phyloP scores from a whole-genome alignment of 2,888 invertebrate genomes.

The Selenia dentaria region DNA sequence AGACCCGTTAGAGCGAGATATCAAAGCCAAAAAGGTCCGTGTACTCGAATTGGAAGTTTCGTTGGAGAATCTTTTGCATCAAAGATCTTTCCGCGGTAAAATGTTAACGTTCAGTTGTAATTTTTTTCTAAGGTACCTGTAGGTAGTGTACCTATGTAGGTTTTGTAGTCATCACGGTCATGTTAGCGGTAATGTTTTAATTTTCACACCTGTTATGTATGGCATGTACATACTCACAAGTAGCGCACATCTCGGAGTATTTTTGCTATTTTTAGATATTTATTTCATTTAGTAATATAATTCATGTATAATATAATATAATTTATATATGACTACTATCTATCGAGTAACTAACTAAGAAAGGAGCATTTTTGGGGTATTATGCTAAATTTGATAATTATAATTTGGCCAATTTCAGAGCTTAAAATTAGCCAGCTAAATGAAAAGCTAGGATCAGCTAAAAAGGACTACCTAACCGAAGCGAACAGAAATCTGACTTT shows the following conservation, averaged over 20 bases:
- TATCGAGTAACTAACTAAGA: no score
- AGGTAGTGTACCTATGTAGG: no score
- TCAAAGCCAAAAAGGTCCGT: constrained; percentile 92
- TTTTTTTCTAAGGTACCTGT: constrained; percentile 58
- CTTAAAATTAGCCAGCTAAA: constrained; percentile 90
- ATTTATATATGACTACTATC: no score
- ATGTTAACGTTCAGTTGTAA: constrained; percentile 68
- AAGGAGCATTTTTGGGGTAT: no score
- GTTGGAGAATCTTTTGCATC: constrained; percentile 90
- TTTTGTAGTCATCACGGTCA: constrained; percentile 12
- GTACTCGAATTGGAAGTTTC: constrained; percentile 94
- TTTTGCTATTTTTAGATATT: no score
- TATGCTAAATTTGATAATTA: no score
- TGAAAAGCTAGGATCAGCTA: constrained; percentile 90
- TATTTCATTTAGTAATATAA: no score
- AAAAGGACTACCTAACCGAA: constrained; percentile 89
- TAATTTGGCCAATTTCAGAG: constrained; percentile 68
- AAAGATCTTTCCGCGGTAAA: constrained; percentile 86
- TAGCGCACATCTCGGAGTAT: neutral
- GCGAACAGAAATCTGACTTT: constrained; percentile 84
- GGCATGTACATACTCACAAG: neutral
- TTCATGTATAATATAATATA: neutral
- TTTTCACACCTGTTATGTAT: constrained; percentile 10
- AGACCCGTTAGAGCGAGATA: constrained; percentile 93
- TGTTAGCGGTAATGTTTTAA: constrained; percentile 12